Percentiles rank a stretch among this genome's conserved stretches.
These are phyloP conservation scores for Pegea sp. DNA, from an alignment of 23 tunicate species.

Conservation along the genomic window DNA sequence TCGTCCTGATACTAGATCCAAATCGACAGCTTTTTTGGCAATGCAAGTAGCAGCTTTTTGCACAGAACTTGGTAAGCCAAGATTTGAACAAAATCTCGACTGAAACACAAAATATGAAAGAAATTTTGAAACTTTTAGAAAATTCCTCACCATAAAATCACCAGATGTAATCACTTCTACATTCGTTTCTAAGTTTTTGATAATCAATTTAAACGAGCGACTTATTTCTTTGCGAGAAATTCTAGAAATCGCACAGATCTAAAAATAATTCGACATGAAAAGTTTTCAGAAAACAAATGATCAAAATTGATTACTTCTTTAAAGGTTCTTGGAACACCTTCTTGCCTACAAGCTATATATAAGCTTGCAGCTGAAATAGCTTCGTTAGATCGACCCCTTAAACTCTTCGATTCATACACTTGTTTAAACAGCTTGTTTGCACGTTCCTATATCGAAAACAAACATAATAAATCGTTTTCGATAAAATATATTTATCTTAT, in stretches of 20 bases:
- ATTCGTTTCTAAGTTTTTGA: constrained; percentile 76
- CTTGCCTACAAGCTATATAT: constrained; percentile 95
- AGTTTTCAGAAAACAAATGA: neutral
- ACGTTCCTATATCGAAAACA: constrained; percentile 20
- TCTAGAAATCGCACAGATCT: constrained; percentile 89
- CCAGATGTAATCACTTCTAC: constrained; percentile 81
- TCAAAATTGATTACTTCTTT: constrained; percentile 38
- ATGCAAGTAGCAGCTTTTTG: constrained; percentile 79
- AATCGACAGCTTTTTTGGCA: constrained; percentile 81
- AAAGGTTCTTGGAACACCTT: constrained; percentile 92
- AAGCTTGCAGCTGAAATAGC: constrained; percentile 99
- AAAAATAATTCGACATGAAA: neutral
- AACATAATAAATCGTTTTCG: neutral
- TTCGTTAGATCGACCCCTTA: constrained; percentile 78
- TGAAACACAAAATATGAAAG: constrained; percentile 2
- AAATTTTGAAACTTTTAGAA: neutral
- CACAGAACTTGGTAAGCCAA: constrained; percentile 32
- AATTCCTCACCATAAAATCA: constrained; percentile 62
- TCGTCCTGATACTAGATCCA: constrained; percentile 75
- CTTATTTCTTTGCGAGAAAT: constrained; percentile 92
- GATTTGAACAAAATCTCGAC: constrained; percentile 82
- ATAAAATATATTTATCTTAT: neutral
- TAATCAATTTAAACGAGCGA: constrained; percentile 75
- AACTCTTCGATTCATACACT: constrained; percentile 88
- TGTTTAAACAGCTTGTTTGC: constrained; percentile 84